Base-by-base conservation (phyloP, 2,888 invertebrate genomes). In the Protodeltote pygarga region DNA sequence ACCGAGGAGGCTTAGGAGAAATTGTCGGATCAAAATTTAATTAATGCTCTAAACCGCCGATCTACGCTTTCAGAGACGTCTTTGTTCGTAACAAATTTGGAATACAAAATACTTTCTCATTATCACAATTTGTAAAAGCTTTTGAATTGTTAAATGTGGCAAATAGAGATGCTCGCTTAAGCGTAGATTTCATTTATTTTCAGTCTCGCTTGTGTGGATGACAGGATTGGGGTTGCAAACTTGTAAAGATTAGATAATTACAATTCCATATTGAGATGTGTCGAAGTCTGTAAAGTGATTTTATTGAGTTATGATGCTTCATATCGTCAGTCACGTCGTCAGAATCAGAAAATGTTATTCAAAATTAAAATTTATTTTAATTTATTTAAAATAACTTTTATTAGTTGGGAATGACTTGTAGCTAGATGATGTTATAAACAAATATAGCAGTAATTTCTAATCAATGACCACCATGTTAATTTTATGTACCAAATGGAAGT, bases 1-100 rank as follows among this genome's bases (percentile, higher is more conserved):
- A 21, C 9, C 5, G 16, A 17, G 17, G 17, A 24, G 19, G 25
- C 33, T 51, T 51, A 21, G 23, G 49, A 32, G 33, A 52, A 33
- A 57, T 63, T 55, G 33, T 47, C 31, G 31, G 46, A 61, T 62
- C 51, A 61, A 58, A 67, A 62, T 58, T 55, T 58, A 66, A 67
- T 67, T 65, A 70, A 54, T 57, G 40, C 34, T 27, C 13, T 28
- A 27, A 50, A 45, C 52, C 39, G n/a, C 47, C 46, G 9, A 60
- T 60, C 53, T 41, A 28, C 33, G 20, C 32, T 52, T 46, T 49
- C 32, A 34, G 20, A 17, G 31, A 31, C 19, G 49, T 51, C 51
- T 59, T 65, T 49, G 54, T 62, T 44, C 42, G 27, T 31, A 37
- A 53, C 51, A 54, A 58, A 37, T 65, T 51, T 53, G 14, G n/a